These are phyloP conservation scores for Furnarius figulus DNA, from an alignment of 2,113 vertebrate species.

Conservation along the genomic window DNA sequence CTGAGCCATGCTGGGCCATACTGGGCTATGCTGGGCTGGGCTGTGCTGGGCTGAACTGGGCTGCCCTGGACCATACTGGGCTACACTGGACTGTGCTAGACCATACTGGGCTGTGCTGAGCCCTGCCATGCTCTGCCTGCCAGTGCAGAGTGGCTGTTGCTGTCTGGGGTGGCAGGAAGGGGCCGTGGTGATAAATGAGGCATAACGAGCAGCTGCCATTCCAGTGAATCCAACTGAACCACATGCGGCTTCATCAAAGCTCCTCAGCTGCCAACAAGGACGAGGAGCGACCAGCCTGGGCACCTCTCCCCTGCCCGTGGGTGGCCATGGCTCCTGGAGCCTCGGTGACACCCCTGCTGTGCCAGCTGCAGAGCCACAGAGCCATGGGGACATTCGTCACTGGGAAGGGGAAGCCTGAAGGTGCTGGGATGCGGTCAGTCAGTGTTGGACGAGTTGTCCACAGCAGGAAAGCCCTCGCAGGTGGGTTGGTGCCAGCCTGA, in stretches of 20 bases:
- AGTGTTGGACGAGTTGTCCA: accelerated
- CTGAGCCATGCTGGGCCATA: no score
- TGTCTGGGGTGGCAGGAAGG: neutral
- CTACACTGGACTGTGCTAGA: neutral
- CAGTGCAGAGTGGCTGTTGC: neutral
- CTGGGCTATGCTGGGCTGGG: neutral
- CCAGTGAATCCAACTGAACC: neutral
- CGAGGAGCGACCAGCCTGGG: neutral
- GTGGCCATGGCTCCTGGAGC: accelerated
- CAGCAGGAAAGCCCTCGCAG: accelerated
- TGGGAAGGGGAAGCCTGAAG: neutral
- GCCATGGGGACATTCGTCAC: accelerated
- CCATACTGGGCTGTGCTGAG: neutral
- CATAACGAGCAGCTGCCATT: neutral
- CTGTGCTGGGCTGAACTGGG: neutral
- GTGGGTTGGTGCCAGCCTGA: accelerated
- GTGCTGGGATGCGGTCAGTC: accelerated
- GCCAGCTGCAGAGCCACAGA: accelerated
- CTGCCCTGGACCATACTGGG: neutral
- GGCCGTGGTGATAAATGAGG: neutral
- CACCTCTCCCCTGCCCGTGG: neutral
- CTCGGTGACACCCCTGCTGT: accelerated
- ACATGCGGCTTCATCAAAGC: neutral
- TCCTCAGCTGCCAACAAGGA: accelerated
- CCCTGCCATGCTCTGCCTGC: neutral